Percentiles rank a stretch among this genome's conserved stretches.
Evolutionary conservation across 2,797 vertebrate genomes (phyloP).

Genomic region (Dryobates pubescens): DNA sequence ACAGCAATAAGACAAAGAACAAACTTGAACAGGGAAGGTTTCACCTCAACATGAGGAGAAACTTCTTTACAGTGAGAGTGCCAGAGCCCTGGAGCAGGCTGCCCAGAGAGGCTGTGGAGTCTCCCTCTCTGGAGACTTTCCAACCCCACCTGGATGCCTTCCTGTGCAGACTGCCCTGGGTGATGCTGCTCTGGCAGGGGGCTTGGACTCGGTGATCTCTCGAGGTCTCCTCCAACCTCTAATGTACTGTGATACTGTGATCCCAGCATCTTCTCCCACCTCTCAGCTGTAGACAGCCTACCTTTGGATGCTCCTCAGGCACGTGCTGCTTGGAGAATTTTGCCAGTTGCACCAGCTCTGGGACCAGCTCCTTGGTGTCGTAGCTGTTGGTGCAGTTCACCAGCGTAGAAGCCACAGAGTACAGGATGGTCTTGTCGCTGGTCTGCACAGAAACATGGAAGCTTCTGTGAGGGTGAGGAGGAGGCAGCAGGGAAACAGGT

Average conservation of each 20-base stretch:
- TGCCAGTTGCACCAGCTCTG: slow-evolving; percentile 94
- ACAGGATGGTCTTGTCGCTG: slow-evolving; percentile 94
- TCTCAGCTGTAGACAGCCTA: slow-evolving; percentile 48
- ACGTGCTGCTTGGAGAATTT: slow-evolving; percentile 99
- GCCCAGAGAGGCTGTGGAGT: too few relatives aligned
- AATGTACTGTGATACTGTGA: background rate
- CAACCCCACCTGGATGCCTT: too few relatives aligned
- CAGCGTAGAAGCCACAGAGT: slow-evolving; percentile 90
- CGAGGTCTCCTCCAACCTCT: too few relatives aligned
- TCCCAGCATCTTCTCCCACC: background rate
- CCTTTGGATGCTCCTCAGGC: slow-evolving; percentile 96
- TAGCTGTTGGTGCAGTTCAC: slow-evolving; percentile 97
- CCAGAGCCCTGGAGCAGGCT: too few relatives aligned
- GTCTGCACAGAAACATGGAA: slow-evolving; percentile 78
- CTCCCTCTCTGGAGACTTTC: too few relatives aligned
- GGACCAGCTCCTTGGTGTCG: slow-evolving; percentile 94
- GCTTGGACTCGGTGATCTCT: too few relatives aligned
- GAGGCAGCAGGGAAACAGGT: background rate
- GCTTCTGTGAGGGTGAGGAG: background rate
- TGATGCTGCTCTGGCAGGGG: too few relatives aligned
- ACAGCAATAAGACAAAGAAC: too few relatives aligned
- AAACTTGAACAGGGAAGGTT: too few relatives aligned
- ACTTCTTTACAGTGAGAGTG: too few relatives aligned
- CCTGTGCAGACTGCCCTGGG: too few relatives aligned
- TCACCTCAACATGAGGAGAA: too few relatives aligned